Base-by-base conservation (phyloP, 1,140 invertebrate species). In the Brachionus asplanchnoidis region DNA sequence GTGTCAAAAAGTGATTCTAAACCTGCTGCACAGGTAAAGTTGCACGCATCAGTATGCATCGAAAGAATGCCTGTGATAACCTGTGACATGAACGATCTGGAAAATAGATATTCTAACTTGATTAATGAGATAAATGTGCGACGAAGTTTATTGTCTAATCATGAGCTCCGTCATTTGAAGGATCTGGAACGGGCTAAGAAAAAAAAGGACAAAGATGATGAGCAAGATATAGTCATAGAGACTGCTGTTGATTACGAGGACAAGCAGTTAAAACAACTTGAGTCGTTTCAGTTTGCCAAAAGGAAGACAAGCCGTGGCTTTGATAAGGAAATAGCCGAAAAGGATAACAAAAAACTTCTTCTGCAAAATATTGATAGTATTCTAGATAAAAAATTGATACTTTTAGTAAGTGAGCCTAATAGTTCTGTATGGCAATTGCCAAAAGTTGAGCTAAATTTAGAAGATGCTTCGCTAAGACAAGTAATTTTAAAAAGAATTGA, bases 121-220 rank as follows among this genome's bases (percentile, higher is more conserved):
- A 82, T 82, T 12, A 82, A 82, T 36, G 79, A 82, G 60, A 82
- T 82, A 82, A 82, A 82, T 56, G 53, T 82, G n/a, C 53, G 79
- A 46, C 79, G 79, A n/a, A 82, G 79, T 68, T 26, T 82, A 36
- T 65, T 82, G 23, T 82, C 79, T 8, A 82, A 82, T 17, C 79
- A 82, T 68, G 79, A 82, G 20, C 53, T 82, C 7, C 79, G 79
- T 23, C 79, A 82, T 65, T 68, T 82, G 36, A 82, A 46, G 42
- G 79, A 82, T 40, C 11, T 82, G 4, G 53, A 68, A 28, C 12
- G 32, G 32, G 56, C 79, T 65, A 26, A 42, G 32, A 82, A 65
- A 46, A 82, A 82, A 44, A 82, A 66, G 14, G 40, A 23, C 17
- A 11, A 60, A 7, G 53, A 60, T 1, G 79, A 82, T n/a, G 23